Evolutionary conservation across 2,113 vertebrate genomes (phyloP), one percentile per base, ranked within the genome.

Genomic region (Piaya cayana): DNA sequence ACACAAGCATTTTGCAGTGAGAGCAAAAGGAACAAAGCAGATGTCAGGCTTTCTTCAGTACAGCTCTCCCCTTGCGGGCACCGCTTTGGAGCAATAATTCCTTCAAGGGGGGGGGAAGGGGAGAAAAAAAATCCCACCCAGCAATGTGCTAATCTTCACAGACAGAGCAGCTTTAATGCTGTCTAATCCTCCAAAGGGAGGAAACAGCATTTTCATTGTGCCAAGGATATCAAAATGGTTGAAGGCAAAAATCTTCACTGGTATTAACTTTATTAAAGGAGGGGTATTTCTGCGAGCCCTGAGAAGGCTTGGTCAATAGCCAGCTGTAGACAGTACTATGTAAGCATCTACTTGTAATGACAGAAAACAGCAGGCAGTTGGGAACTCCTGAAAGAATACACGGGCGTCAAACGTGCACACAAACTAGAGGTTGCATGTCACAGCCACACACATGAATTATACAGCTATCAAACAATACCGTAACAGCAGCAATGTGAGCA

Each of bases 141-240:
- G 90, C 59, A 88, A 78, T 6, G 23, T 79, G 53, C 63, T 86
- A 65, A 79, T 92, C 90, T 75, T 76, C 78, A 84, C 67, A 92
- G 78, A 65, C 42, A 64, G 90, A 89, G 62, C 62, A 77, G 67
- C 67, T 77, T 85, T 86, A 95, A 94, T 26, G 59, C 89, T 56
- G 55, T 21, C 45, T 82, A 90, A 94, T 90, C 92, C 86, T 95
- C 78, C 42, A 71, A 56, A 91, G 71, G 62, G 62, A 88, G 68
- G 81, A 88, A 83, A 45, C 23, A 72, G 71, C 56, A 79, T 72
- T 89, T 93, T 84, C 82, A 90, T 92, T 88, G 74, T 87, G 93
- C 70, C 67, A 88, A 76, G 72, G 82, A 45, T 64, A 90, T 92
- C 60, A 56, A 70, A 90, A 89, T 56, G 34, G 71, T 88, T 68